phyloP scores from a whole-genome alignment of 1,140 invertebrate species.

The Pomacea maculata region DNA sequence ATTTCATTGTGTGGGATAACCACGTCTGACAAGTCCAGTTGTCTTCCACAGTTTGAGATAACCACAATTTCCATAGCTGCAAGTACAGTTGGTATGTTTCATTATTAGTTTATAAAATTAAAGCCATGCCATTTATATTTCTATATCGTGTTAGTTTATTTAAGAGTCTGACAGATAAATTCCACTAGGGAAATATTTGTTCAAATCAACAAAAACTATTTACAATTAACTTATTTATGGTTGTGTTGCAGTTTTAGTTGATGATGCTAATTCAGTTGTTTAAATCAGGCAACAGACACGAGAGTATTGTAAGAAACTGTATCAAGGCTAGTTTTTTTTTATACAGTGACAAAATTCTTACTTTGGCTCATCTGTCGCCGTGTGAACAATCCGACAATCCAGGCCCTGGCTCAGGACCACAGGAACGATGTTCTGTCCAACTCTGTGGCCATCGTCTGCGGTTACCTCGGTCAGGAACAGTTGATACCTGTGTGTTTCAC shows the following conservation, averaged over 20 bases:
- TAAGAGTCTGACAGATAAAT: no score
- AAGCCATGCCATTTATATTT: no score
- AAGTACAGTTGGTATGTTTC: constrained; percentile 55
- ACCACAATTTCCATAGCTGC: constrained; percentile 61
- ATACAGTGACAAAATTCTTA: constrained; percentile 59
- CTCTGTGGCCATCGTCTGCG: constrained; percentile 57
- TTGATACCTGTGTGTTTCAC: not conserved
- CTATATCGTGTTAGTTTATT: no score
- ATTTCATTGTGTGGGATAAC: constrained; percentile 42
- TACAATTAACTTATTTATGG: no score
- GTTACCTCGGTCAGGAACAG: constrained; percentile 47
- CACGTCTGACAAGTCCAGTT: constrained; percentile 30
- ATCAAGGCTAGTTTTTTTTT: no score
- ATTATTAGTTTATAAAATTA: not conserved
- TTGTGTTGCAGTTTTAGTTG: no score
- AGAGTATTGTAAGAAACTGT: no score
- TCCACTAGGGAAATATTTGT: no score
- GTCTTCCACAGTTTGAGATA: constrained; percentile 42
- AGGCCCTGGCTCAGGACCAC: constrained; percentile 65
- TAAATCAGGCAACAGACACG: no score
- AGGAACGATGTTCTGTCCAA: constrained; percentile 68
- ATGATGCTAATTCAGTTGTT: no score
- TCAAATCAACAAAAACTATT: no score
- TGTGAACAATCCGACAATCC: constrained; percentile 52
- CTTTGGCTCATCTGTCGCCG: constrained; percentile 62